Evolutionary conservation across 2,113 vertebrate species (phyloP).

Genomic region (Xenopus borealis): DNA sequence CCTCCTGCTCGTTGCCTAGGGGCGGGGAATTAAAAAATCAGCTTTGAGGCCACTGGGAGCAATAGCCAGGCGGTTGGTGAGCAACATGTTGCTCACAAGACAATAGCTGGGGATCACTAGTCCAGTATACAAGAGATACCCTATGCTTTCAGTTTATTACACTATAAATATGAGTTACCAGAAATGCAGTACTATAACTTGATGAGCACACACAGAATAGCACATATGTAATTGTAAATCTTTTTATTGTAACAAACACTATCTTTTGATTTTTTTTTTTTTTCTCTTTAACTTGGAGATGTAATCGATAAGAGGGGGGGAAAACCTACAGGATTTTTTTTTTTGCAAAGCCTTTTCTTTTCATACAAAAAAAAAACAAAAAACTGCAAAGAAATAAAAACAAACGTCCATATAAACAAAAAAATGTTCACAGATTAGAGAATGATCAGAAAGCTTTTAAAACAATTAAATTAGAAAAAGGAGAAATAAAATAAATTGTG

Average conservation of each 20-base stretch:
- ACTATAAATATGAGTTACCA: too few species aligned
- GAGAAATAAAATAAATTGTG: constrained; percentile 40
- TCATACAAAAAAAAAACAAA: constrained; percentile 48
- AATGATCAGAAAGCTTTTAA: constrained; percentile 52
- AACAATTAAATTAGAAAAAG: constrained; percentile 74
- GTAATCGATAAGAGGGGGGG: constrained; percentile 54
- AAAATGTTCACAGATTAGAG: constrained; percentile 20
- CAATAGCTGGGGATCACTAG: too few species aligned
- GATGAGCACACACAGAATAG: not conserved
- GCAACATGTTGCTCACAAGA: too few species aligned
- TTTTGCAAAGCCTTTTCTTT: constrained; percentile 44
- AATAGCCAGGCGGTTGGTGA: too few species aligned
- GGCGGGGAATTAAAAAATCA: too few species aligned
- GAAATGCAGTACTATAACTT: too few species aligned
- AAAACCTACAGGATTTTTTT: constrained; percentile 27
- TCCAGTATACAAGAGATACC: too few species aligned
- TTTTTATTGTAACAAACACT: constrained; percentile 72
- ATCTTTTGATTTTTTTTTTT: constrained; percentile 44
- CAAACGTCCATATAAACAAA: constrained; percentile 54
- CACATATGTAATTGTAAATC: constrained; percentile 59
- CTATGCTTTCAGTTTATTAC: too few species aligned
- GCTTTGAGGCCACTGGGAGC: too few species aligned
- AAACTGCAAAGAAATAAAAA: constrained; percentile 47
- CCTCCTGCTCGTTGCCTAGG: too few species aligned
- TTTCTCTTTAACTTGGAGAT: constrained; percentile 46